A percentile compares a stretch with the other conserved stretches of the same genome.
These are phyloP conservation scores for Misgurnus mizolepis DNA, from an alignment of 2,113 vertebrate species.

Conservation along the genomic window DNA sequence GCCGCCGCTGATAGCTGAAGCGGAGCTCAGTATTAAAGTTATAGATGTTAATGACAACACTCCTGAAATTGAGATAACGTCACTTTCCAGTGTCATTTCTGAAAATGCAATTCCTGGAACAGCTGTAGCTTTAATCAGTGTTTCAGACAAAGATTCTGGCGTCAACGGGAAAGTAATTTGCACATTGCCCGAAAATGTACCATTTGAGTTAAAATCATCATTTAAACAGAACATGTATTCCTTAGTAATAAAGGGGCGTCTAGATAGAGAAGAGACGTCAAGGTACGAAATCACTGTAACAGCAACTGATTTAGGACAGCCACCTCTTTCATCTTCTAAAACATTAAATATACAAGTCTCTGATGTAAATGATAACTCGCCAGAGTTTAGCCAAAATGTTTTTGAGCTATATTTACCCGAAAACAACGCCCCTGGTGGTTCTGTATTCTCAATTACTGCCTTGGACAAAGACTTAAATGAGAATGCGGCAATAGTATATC, in stretches of 20 bases:
- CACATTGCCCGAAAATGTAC: constrained; percentile 53
- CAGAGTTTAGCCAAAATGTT: constrained; percentile 58
- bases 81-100: constrained; percentile 56
- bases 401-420: constrained; percentile 66
- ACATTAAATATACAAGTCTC: constrained; percentile 58
- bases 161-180: constrained; percentile 68
- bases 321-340: constrained; percentile 56
- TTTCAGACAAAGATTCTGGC: constrained; percentile 64
- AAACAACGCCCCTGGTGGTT: constrained; percentile 59
- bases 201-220: constrained; percentile 71
- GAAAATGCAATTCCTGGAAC: constrained; percentile 68
- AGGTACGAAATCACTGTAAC: constrained; percentile 66
- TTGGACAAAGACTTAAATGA: constrained; percentile 65
- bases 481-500: constrained; percentile 66
- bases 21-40: constrained; percentile 66
- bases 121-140: constrained; percentile 66
- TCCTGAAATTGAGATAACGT: constrained; percentile 70
- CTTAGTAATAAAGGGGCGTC: constrained; percentile 60
- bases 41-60: constrained; percentile 71
- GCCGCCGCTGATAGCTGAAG: constrained; percentile 44
- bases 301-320: constrained; percentile 66
- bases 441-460: constrained; percentile 63
- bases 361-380: constrained; percentile 66
- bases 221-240: constrained; percentile 70
- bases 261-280: constrained; percentile 64